phyloP scores from a whole-genome alignment of 2,888 invertebrate genomes.

The Chouioia cunea region DNA sequence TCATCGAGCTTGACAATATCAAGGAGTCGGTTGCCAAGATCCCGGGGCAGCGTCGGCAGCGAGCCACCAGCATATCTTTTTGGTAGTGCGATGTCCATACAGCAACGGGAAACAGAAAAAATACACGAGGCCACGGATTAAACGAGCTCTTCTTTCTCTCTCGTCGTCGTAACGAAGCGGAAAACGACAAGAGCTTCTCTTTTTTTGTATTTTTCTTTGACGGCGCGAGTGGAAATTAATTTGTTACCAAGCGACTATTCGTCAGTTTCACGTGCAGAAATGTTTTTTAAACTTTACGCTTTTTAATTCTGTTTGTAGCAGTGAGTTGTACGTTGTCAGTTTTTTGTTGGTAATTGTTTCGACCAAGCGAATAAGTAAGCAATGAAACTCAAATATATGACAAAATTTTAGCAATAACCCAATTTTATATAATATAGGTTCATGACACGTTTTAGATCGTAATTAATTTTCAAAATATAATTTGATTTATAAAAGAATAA shows the following conservation, averaged over 20 bases:
- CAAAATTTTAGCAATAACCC: too few species aligned
- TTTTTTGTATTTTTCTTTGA: too few species aligned
- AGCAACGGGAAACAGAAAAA: slow-evolving; percentile 27
- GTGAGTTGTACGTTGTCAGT: too few species aligned
- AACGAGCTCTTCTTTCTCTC: slow-evolving; percentile 11
- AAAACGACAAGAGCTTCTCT: slow-evolving; percentile 12
- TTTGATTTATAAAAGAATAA: too few species aligned
- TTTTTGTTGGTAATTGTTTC: too few species aligned
- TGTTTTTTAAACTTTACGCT: not conserved
- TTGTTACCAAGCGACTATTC: slow-evolving; percentile 8
- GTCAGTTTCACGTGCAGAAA: not conserved
- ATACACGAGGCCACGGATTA: slow-evolving; percentile 41
- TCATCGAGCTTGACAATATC: slow-evolving; percentile 78
- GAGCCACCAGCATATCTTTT: slow-evolving; percentile 65
- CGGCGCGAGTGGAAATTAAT: slow-evolving; percentile 6
- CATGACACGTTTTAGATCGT: too few species aligned
- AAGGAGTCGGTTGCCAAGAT: slow-evolving; percentile 72
- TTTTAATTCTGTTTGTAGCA: too few species aligned
- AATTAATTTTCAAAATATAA: too few species aligned
- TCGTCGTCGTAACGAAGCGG: slow-evolving; percentile 20
- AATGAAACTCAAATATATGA: too few species aligned
- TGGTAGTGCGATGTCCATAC: not conserved
- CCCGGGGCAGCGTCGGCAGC: slow-evolving; percentile 65
- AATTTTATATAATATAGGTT: too few species aligned
- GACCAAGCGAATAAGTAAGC: too few species aligned